Evolutionary conservation across 2,888 invertebrate species (phyloP), one percentile per base, ranked within the genome.

Genomic region (Pammene fasciana): DNA sequence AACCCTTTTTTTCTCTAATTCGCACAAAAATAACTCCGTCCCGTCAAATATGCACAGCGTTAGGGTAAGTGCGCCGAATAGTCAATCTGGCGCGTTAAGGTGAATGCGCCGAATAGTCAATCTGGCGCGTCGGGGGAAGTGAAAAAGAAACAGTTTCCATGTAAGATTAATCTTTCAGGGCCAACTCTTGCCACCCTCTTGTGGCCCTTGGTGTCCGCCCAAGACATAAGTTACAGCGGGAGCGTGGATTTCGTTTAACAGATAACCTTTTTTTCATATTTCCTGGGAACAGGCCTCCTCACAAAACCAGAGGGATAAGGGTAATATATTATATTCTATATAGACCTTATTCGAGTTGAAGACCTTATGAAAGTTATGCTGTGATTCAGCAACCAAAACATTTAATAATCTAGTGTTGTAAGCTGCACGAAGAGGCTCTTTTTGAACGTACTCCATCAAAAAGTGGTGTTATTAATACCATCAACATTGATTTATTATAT

Each of bases 91-190:
- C 18, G 48, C 46, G 10, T 36, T 64, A 26, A 48, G 61, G 41
- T 9, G 46, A 60, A 65, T 41, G 65, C 59, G 16, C 26, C 38
- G 45, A 52, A 64, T 46, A 48, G 68, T 68, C 70, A 60, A 70
- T 65, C 54, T 57, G 45, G 18, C 56, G 14, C 41, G 67, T 62
- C 55, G 50, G 14, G 48, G 61, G 65, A 55, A 46, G 59, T 48
- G 66, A 62, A 64, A 68, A 68, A 71, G 71, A 71, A 72, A 72
- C 71, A 60, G 71, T 70, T 72, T 71, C 67, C 65, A 48, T 71
- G 73, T 67, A 70, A 70, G 65, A 73, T 73, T 73, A 71, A 73
- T 71, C 71, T 73, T 73, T 70, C 70, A 71, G 65, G 57, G 56
- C 50, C 68, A 72, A 67, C 66, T 70, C 64, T 64, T 56, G 62